Base-by-base conservation (phyloP, 2,797 vertebrate species). In the Lophura swinhoii region DNA sequence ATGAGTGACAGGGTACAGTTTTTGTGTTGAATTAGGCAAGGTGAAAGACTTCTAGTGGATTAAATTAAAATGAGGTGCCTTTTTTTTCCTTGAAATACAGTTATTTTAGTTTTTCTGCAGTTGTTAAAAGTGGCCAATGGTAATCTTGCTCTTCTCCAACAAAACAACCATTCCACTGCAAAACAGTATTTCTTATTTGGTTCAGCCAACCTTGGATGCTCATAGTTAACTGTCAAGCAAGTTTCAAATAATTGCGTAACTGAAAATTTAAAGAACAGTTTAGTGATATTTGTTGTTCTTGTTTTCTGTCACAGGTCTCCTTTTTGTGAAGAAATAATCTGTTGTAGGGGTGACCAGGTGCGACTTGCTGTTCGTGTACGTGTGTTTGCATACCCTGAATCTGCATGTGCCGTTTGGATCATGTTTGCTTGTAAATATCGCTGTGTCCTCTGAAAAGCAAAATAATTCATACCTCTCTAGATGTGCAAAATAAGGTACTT, bases 371-470 rank as follows among this genome's bases (percentile, higher is more conserved):
- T 99, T 64, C 98, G 99, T 16, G 99, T 98, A 6, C 97, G 99
- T 73, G 98, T 99, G 80, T 99, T 99, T 96, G 94, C 97, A 7
- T 99, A 99, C 94, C 99, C 99, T 15, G 99, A 99, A 96, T 98
- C 98, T 33, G 98, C 98, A 0, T 99, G 99, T 92, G 99, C 99
- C 29, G 98, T 99, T 92, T 99, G 99, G 99, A 98, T 99, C 95
- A 99, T 99, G 99, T 99, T 99, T 97, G 99, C 99, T 84, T 99
- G 99, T 98, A 99, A 99, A 98, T 99, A 99, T 92, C 98, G 98
- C 73, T 99, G 98, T 5, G 98, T 99, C 22, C 98, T 99, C 86
- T 99, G 97, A 99, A 68, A 84, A 69, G 77, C n/a, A 56, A 51
- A 91, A 70, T 66, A 41, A 35, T 26, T 91, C 37, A 15, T 23